phyloP scores from a whole-genome alignment of 1,140 invertebrate genomes.

The Pseudomyrmex gracilis region DNA sequence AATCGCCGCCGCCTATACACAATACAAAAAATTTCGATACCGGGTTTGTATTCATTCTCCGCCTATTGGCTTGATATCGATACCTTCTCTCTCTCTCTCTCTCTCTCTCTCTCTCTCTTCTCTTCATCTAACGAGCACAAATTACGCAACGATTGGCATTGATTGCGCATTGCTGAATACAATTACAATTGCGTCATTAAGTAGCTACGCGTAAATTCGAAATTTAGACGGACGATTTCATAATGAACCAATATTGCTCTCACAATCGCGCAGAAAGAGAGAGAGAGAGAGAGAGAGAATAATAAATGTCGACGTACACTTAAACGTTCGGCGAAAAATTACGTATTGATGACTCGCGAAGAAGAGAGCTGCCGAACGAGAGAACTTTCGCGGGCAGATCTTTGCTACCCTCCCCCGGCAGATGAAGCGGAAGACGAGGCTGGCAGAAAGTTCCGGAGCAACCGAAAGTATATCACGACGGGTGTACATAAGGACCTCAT shows the following conservation, averaged over 20 bases:
- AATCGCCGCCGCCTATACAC: conserved; percentile 21
- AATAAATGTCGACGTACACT: neutral
- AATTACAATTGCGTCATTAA: conserved; percentile 13
- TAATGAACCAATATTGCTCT: no score
- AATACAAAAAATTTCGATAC: conserved; percentile 54
- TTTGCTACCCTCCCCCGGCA: conserved; percentile 20
- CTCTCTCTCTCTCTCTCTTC: conserved; percentile 22
- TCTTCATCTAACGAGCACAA: neutral
- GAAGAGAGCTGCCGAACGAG: neutral
- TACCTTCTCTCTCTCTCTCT: conserved; percentile 22
- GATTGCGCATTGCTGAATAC: conserved; percentile 46
- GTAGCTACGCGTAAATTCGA: neutral
- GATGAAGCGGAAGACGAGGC: conserved; percentile 57
- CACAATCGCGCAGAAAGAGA: no score
- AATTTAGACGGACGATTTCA: neutral
- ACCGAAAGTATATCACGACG: conserved; percentile 58
- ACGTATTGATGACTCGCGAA: conserved; percentile 21
- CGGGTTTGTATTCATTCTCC: conserved; percentile 49
- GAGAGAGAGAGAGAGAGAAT: no score
- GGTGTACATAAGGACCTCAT: conserved; percentile 65
- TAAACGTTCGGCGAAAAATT: neutral
- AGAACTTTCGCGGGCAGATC: neutral
- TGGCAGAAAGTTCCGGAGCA: conserved; percentile 1
- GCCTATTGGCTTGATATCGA: conserved; percentile 41
- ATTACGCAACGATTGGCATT: conserved; percentile 33